Evolutionary conservation across 2,113 vertebrate genomes (phyloP).

Genomic region (Channa maculata): DNA sequence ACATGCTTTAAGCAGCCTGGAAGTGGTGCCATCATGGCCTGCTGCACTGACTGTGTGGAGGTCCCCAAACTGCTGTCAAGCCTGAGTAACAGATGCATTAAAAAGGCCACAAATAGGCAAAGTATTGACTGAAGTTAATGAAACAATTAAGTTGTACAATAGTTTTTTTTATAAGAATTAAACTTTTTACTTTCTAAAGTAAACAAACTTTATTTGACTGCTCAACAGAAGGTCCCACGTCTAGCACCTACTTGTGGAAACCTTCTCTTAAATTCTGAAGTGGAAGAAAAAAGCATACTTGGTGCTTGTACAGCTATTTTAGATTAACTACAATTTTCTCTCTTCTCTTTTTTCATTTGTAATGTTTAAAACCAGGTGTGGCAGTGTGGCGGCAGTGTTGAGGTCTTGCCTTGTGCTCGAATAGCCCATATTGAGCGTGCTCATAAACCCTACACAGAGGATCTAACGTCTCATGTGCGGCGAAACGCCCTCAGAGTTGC

Average conservation of each 20-base stretch:
- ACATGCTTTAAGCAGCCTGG: constrained; percentile 7
- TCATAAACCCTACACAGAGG: constrained; percentile 96
- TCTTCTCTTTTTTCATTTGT: constrained; percentile 25
- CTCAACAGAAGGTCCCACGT: background rate
- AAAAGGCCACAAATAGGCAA: background rate
- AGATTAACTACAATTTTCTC: background rate
- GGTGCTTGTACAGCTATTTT: background rate
- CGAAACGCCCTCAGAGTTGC: constrained; percentile 95
- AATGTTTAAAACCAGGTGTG: constrained; percentile 86
- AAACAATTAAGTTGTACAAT: too few species aligned
- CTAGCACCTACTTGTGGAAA: too few species aligned
- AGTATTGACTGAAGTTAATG: too few species aligned
- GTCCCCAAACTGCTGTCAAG: constrained; percentile 14
- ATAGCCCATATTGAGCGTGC: constrained; percentile 97
- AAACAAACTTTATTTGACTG: background rate
- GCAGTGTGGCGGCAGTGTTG: constrained; percentile 97
- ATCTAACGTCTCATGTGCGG: constrained; percentile 92
- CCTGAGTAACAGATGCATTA: background rate
- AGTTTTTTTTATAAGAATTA: background rate
- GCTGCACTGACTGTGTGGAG: background rate
- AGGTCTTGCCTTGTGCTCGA: constrained; percentile 94
- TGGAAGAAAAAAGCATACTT: too few species aligned
- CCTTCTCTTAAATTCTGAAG: too few species aligned
- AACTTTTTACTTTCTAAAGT: background rate
- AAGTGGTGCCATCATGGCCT: background rate